phyloP scores from a whole-genome alignment of 2,888 invertebrate species.

The Eristalis intricaria region DNA sequence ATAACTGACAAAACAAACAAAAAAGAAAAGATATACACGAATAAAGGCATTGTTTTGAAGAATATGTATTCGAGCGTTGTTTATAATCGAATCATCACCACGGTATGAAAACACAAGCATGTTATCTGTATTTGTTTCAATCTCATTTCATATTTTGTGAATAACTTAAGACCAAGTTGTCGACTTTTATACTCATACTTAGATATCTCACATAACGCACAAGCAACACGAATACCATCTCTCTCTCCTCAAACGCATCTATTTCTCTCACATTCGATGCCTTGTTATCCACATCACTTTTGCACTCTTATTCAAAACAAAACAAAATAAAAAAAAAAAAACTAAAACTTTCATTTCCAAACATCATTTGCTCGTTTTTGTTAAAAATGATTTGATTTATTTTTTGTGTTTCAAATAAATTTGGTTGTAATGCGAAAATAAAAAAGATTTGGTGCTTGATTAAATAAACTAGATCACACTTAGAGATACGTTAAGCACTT shows the following conservation, averaged over 20 bases:
- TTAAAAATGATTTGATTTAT: background rate
- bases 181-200: background rate
- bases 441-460: constrained; percentile 60
- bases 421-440: constrained; percentile 56
- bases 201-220: constrained; percentile 29
- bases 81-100: constrained; percentile 21
- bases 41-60: constrained; percentile 68
- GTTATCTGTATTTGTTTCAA: background rate
- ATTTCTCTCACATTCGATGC: background rate
- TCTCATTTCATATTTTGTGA: background rate
- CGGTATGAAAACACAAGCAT: background rate
- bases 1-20: constrained; percentile 24
- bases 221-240: constrained; percentile 1
- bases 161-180: background rate
- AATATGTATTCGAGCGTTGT: constrained; percentile 48
- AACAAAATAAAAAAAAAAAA: background rate
- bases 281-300: background rate
- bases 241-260: background rate
- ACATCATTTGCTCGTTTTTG: background rate
- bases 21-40: constrained; percentile 56
- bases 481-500: constrained; percentile 21
- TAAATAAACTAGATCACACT: constrained; percentile 1
- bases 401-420: constrained; percentile 4
- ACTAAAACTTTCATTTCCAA: background rate
- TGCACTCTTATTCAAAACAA: background rate